Evolutionary conservation across 2,113 vertebrate species (phyloP), one percentile per base, ranked within the genome.

Genomic region (Riparia riparia): DNA sequence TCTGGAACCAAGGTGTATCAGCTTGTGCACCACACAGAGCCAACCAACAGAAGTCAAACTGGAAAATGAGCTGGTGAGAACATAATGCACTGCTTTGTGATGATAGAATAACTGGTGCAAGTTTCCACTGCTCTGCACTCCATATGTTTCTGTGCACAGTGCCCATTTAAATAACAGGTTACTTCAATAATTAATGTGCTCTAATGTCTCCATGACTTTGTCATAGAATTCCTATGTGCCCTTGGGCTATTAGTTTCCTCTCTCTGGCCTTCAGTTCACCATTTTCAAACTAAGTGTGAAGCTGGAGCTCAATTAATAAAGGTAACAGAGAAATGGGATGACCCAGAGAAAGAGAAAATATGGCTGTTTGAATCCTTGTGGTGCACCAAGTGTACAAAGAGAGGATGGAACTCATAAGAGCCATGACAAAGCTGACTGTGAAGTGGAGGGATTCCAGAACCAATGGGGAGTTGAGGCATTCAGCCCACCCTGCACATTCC

Each of bases 151-250:
- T 89, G 56, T 74, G 42, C 64, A 66, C 5, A 7, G n/a, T 17
- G 32, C 2, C 26, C 29, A 66, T 81, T 88, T 73, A 95, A 93
- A 84, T 72, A 93, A 49, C 16, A 92, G 64, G 57, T 63, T n/a
- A 61, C 64, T 70, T 90, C 74, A 90, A 90, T 88, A 90, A 94
- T 89, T 92, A n/a, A 94, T 81, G 68, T 32, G 18, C 28, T 90
- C 81, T 53, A 91, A 69, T 47, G 39, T 70, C 50, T 86, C 71
- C 12, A 5, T 70, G 71, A 73, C 32, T 82, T 76, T 92, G 47
- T 54, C 34, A 64, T 6, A 72, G 49, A 78, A 81, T 60, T 93
- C 29, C n/a, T 87, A 1, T n/a, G 17, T 86, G 51, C 49, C 71
- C 63, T 92, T 60, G 56, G 54, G 82, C 74, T 83, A 94, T 58